Evolutionary conservation across 2,888 invertebrate species (phyloP), one percentile per base, ranked within the genome.

Genomic region (Bellardia pandia): DNA sequence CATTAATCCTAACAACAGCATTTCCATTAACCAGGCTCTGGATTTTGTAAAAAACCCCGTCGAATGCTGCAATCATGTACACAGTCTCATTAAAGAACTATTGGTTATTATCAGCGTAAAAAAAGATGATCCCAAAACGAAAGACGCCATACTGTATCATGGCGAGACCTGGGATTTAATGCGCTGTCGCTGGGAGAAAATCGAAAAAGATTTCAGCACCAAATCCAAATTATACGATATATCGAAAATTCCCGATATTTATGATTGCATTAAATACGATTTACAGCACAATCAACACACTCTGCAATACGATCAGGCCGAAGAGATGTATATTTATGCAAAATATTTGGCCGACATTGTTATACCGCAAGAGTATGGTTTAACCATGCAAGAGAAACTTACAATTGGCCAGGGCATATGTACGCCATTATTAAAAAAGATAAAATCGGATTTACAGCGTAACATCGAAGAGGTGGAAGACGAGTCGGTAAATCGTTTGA

Each of bases 151-250:
- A 84, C 94, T 99, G 8, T 99, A 99, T 94, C 98, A 99, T 92
- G 99, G 99, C 5, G 99, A 99, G 94, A 98, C 99, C 0, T 99
- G 99, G 99, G 99, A 99, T 92, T 94, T 99, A 88, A 98, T 99
- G 97, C 98, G 98, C 7, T 95, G 99, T 30, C 95, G 99, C 14
- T 99, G 99, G 99, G 97, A 98, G 60, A 99, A 99, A 94, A 97
- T 99, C 78, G 98, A 99, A 92, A 99, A 99, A 93, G 99, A 99
- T 93, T 99, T 99, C 93, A 97, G 97, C 91, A 97, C 97, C 0
- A 99, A 99, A 93, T 97, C 97, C 90, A 97, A 97, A 90, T 95
- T 96, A 56, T 99, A 97, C 93, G 99, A 99, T 93, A 99, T 99
- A 91, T 99, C 99, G 7, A 99, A 99, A 94, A 98, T 99, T 85